phyloP scores from a whole-genome alignment of 1,140 invertebrate genomes.

The Cherax destructor region DNA sequence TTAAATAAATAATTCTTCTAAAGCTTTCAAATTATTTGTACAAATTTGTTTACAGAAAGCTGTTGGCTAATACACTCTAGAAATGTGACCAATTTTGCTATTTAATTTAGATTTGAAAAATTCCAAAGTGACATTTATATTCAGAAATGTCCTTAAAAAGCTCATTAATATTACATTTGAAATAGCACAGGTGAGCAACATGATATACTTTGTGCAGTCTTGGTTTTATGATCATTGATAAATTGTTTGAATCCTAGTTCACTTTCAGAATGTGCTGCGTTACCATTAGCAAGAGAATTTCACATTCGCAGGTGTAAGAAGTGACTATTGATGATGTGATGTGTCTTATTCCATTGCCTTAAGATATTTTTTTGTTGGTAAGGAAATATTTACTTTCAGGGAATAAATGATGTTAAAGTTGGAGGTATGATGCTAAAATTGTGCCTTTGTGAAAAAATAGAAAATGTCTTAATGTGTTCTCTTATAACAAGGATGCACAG shows the following conservation, averaged over 20 bases:
- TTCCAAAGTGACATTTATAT: neutral
- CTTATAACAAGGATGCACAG: too few relatives aligned
- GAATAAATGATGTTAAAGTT: too few relatives aligned
- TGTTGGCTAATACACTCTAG: neutral
- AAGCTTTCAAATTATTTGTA: neutral
- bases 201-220: neutral
- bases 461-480: too few relatives aligned
- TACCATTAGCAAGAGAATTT: neutral
- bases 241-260: neutral
- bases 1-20: neutral
- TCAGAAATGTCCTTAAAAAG: neutral
- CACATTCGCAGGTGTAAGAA: neutral
- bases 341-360: slow-evolving; percentile 1
- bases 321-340: neutral
- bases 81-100: neutral
- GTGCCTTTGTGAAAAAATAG: too few relatives aligned
- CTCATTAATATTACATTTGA: too few relatives aligned
- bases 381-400: too few relatives aligned
- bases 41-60: slow-evolving; percentile 1
- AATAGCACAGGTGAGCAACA: neutral
- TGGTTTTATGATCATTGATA: neutral
- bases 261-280: neutral
- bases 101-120: neutral
- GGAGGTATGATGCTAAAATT: too few relatives aligned
- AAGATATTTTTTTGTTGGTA: too few relatives aligned